Evolutionary conservation across 2,113 vertebrate species (phyloP).

Genomic region (Lepisosteus osseus): DNA sequence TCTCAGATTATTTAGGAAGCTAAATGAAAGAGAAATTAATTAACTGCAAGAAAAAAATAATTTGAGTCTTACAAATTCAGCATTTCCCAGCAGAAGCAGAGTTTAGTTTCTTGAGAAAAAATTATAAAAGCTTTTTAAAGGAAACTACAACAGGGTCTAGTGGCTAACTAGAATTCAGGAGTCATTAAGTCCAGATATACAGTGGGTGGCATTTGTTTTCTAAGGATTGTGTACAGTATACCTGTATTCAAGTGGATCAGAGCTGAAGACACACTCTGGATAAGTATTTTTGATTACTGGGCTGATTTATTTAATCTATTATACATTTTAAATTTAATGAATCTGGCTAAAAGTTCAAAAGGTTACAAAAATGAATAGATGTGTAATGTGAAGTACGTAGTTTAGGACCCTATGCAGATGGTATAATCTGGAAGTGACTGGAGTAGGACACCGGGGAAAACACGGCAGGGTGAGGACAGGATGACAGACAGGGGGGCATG

Average conservation of each 20-base stretch:
- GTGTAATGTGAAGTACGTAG: too few species aligned
- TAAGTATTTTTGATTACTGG: neutral
- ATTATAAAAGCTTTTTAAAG: slow-evolving; percentile 46
- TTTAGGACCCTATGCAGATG: too few species aligned
- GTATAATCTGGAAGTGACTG: too few species aligned
- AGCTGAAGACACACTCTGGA: too few species aligned
- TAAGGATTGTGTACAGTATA: slow-evolving; percentile 3
- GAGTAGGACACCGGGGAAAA: too few species aligned
- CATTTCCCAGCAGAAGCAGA: slow-evolving; percentile 6
- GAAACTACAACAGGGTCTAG: slow-evolving; percentile 30
- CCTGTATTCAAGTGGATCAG: too few species aligned
- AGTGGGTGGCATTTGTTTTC: slow-evolving; percentile 8
- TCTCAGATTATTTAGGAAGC: neutral
- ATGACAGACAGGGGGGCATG: too few species aligned
- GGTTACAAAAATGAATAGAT: too few species aligned
- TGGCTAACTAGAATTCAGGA: slow-evolving; percentile 18
- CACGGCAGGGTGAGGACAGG: too few species aligned
- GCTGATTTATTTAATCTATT: neutral
- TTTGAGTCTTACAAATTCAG: slow-evolving; percentile 16
- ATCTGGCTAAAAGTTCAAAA: slow-evolving; percentile 1
- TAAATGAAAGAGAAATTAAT: neutral
- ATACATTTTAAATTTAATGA: neutral
- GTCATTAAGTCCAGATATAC: slow-evolving; percentile 18
- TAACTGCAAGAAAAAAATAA: slow-evolving; percentile 7
- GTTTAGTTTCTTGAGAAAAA: slow-evolving; percentile 31